Conservation (phyloP, 1,140 invertebrate species). For the Zeugodacus cucurbitae region DNA sequence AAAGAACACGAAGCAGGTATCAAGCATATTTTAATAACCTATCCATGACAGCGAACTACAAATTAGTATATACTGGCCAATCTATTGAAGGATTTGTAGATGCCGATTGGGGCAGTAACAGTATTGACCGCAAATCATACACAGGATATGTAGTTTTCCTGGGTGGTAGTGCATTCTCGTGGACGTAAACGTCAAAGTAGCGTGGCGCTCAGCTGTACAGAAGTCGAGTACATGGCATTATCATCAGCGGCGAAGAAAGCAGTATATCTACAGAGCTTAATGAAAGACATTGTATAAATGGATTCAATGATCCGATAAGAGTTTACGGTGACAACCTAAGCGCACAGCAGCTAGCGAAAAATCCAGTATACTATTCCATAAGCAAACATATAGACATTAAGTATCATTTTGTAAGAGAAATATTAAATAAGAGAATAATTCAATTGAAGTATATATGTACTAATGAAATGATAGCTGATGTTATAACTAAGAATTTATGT, state of each 20-base stretch:
- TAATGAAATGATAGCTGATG: slow-evolving; percentile 22
- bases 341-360: not conserved
- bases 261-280: slow-evolving; percentile 38
- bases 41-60: not conserved
- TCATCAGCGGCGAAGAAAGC: slow-evolving; percentile 29
- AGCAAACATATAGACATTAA: not conserved
- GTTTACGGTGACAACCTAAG: not conserved
- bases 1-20: not conserved
- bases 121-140: slow-evolving; percentile 16
- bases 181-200: not conserved
- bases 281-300: slow-evolving; percentile 33
- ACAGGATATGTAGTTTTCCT: not conserved
- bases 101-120: slow-evolving; percentile 41
- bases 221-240: slow-evolving; percentile 36
- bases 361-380: not conserved
- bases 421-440: not conserved
- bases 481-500: not conserved
- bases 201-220: slow-evolving; percentile 17
- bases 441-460: not conserved
- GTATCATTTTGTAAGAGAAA: not conserved
- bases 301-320: not conserved
- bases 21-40: slow-evolving; percentile 24
- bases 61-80: not conserved
- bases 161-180: not conserved
- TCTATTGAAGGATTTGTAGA: slow-evolving; percentile 13